phyloP scores from a whole-genome alignment of 2,113 vertebrate genomes.

The Setophaga coronata region DNA sequence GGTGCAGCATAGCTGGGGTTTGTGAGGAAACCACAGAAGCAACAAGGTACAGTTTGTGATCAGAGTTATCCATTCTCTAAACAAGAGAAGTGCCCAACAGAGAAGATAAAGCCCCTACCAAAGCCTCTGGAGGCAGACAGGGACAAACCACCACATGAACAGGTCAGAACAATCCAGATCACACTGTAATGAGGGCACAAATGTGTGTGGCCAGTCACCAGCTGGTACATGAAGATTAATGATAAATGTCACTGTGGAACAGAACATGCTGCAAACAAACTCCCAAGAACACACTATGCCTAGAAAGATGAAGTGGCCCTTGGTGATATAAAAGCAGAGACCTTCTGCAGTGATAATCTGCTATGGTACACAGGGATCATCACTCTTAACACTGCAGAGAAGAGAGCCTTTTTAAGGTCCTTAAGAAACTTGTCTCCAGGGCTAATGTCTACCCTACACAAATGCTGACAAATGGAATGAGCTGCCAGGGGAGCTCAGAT shows the following conservation, averaged over 20 bases:
- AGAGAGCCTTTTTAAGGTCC: background rate
- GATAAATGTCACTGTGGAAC: background rate
- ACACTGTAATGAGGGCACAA: background rate
- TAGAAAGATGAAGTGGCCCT: background rate
- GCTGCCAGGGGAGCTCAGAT: background rate
- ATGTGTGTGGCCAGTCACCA: background rate
- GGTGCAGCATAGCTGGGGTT: background rate
- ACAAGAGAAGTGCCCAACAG: background rate
- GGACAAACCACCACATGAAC: background rate
- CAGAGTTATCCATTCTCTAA: background rate
- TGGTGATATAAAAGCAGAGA: background rate
- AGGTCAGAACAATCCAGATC: background rate
- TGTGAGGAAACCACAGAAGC: background rate
- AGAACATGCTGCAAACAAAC: background rate
- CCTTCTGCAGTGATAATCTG: background rate
- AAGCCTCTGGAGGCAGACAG: background rate
- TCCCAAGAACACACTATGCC: background rate
- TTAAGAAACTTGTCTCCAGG: background rate
- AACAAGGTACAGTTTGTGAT: background rate
- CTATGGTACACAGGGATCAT: background rate
- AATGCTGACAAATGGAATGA: background rate
- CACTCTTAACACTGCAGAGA: background rate
- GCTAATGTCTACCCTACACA: background rate
- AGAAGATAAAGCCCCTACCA: background rate
- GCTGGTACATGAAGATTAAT: background rate